Base-by-base conservation (phyloP, 2,888 invertebrate species). In the Polyploca ridens region DNA sequence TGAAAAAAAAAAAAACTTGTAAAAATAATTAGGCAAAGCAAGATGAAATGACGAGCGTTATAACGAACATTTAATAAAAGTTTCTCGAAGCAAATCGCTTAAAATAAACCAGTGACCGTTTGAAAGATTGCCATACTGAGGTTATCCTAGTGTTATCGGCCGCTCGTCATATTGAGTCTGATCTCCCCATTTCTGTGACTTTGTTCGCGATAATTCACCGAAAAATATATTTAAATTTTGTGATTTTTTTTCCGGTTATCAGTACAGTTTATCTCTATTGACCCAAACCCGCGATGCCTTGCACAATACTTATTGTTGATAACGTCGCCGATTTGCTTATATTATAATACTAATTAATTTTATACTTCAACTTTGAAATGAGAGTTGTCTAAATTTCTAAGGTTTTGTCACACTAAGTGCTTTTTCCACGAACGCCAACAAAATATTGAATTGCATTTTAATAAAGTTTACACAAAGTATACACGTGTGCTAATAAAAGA, bases 271-370 rank as follows among this genome's bases (percentile, higher is more conserved):
- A 92, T 91, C 91, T 72, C 68, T 60, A 69, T 63, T 90, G 90
- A 90, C 91, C 90, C 85, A 66, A 83, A 76, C 78, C 76, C 69
- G 74, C 75, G 78, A 81, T 81, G 81, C 83, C 87, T 91, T 91
- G 89, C 90, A 90, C 90, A 91, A 89, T 83, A 79, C 74, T 78
- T 78, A 72, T 71, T 80, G 76, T 69, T 79, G 90, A 90, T 90
- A 90, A 87, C 76, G 68, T 65, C 71, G 77, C 72, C 78, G 81
- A 86, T 86, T 88, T 85, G 82, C 83, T 85, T 81, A 76, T 79
- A 67, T 62, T 44, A 33, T 49, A 41, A 63, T 67, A 66, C 73
- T 65, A 69, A 72, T 70, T 67, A 73, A 71, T 69, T 13, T 41
- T 62, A 54, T 60, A 62, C 63, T 64, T 66, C 33, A 63, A 33